These are phyloP conservation scores for Tethea ocularis DNA, from an alignment of 2,888 invertebrate species.

Conservation along the genomic window DNA sequence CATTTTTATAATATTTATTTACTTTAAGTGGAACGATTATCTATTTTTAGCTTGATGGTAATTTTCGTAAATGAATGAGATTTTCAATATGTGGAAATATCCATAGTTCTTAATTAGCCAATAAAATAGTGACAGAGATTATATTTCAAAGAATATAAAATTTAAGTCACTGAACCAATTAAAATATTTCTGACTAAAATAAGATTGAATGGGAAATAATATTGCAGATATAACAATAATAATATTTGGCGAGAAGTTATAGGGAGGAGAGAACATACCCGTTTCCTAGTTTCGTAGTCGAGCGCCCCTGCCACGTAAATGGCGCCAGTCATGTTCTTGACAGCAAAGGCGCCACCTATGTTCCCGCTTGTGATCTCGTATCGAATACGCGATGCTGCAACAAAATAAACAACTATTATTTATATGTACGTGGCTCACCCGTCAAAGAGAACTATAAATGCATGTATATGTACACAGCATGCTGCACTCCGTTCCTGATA, in stretches of 20 bases:
- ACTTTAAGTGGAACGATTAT: too few relatives aligned
- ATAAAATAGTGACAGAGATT: neutral
- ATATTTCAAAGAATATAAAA: too few relatives aligned
- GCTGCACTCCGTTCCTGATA: neutral
- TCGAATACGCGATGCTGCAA: constrained; percentile 97
- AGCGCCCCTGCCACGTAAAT: constrained; percentile 98
- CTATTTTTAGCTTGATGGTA: neutral
- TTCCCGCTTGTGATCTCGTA: constrained; percentile 99
- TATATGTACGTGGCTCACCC: neutral
- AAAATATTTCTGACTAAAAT: too few relatives aligned
- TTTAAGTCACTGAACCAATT: too few relatives aligned
- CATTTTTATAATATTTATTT: neutral
- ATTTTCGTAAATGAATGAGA: neutral
- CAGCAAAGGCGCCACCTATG: constrained; percentile 98
- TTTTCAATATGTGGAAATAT: neutral
- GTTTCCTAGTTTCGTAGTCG: constrained; percentile 97
- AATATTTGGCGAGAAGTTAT: constrained; percentile 13
- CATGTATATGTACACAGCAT: neutral
- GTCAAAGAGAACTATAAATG: neutral
- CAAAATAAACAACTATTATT: constrained; percentile 53
- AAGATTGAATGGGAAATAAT: constrained; percentile 16
- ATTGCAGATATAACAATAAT: constrained; percentile 20
- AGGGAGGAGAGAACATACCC: constrained; percentile 86
- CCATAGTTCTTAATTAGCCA: neutral
- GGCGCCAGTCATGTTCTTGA: constrained; percentile 99